Evolutionary conservation across 1,140 invertebrate genomes (phyloP).

Genomic region (Calosoma granatense): DNA sequence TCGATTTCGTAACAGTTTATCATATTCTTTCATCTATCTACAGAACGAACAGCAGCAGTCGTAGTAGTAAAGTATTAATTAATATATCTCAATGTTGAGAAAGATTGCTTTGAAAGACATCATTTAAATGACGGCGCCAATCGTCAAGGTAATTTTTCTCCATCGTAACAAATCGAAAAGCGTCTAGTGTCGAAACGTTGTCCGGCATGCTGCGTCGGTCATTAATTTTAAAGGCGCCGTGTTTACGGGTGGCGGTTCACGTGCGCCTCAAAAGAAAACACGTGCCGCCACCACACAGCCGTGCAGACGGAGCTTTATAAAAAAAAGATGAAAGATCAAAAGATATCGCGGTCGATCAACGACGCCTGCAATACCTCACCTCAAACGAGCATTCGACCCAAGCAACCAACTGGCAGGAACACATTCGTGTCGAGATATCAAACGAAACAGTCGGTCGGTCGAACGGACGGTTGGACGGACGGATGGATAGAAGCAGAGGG

Average conservation of each 20-base stretch:
- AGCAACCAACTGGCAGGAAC: not conserved
- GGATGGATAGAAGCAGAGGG: no score
- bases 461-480: no score
- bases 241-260: not conserved
- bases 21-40: no score
- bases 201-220: not conserved
- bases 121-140: no score
- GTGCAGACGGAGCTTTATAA: not conserved
- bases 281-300: not conserved
- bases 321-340: slow-evolving; percentile 7
- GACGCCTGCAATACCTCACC: not conserved
- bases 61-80: no score
- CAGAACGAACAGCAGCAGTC: no score
- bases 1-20: no score
- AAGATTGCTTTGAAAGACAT: no score
- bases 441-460: no score
- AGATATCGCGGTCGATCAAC: slow-evolving; percentile 4
- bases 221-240: not conserved
- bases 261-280: not conserved
- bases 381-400: no score
- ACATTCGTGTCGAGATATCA: no score
- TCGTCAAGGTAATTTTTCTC: not conserved
- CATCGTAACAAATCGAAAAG: not conserved
- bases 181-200: not conserved
- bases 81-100: no score